phyloP scores from a whole-genome alignment of 2,888 invertebrate genomes.

The Taenaris catops region DNA sequence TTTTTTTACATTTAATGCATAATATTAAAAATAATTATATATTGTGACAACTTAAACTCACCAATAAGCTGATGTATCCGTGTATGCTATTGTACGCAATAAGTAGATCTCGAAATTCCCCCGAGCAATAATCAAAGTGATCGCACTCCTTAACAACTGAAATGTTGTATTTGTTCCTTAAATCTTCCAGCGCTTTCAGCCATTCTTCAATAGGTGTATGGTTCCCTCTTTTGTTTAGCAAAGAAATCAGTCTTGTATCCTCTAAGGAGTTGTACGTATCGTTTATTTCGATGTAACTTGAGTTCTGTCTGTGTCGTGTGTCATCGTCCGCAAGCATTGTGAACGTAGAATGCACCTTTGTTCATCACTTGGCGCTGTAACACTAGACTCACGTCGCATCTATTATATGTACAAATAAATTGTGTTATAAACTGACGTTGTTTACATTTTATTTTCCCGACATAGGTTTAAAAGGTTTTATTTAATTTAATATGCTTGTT shows the following conservation, averaged over 20 bases:
- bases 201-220: conserved; percentile 51
- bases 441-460: too few relatives aligned
- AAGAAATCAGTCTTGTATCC: conserved; percentile 50
- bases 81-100: conserved; percentile 85
- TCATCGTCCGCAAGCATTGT: conserved; percentile 59
- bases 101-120: conserved; percentile 80
- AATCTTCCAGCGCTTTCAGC: conserved; percentile 53
- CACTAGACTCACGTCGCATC: conserved; percentile 13
- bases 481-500: too few relatives aligned
- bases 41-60: too few relatives aligned
- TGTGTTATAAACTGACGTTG: too few relatives aligned
- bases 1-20: too few relatives aligned
- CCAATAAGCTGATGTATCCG: conserved; percentile 90
- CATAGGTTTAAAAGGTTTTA: too few relatives aligned
- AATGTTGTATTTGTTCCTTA: conserved; percentile 56
- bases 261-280: conserved; percentile 47
- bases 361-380: conserved; percentile 45
- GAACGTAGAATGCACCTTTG: conserved; percentile 32
- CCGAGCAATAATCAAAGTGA: conserved; percentile 77
- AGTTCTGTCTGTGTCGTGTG: conserved; percentile 33
- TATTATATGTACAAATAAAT: too few relatives aligned
- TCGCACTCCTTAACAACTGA: conserved; percentile 56
- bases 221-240: conserved; percentile 49
- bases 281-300: conserved; percentile 28
- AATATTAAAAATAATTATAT: not conserved